A percentile compares a stretch with the other conserved stretches of the same genome.
phyloP scores from a whole-genome alignment of 2,888 invertebrate species.

The Euzophera pinguis region DNA sequence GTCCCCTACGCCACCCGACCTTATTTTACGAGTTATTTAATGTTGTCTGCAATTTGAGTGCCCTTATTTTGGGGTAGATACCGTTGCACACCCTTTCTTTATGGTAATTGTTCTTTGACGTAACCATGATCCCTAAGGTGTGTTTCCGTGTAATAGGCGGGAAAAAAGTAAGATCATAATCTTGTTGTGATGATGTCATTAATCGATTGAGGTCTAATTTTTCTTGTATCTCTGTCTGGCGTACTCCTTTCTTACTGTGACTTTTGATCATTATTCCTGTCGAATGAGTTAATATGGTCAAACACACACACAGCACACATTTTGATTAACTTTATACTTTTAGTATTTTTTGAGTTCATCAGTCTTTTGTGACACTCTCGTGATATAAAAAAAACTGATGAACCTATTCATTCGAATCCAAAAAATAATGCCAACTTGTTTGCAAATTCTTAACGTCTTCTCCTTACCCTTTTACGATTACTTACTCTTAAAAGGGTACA shows the following conservation, averaged over 20 bases:
- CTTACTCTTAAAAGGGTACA: background rate
- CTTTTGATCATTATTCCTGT: too few relatives aligned
- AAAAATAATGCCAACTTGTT: too few relatives aligned
- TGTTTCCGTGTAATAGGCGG: background rate
- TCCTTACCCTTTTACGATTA: background rate
- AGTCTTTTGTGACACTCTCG: too few relatives aligned
- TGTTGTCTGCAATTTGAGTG: constrained; percentile 8
- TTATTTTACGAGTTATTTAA: constrained; percentile 7
- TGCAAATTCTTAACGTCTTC: constrained; percentile 2
- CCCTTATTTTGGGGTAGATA: constrained; percentile 9
- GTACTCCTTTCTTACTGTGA: too few relatives aligned
- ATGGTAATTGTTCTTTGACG: constrained; percentile 9
- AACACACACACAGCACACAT: too few relatives aligned
- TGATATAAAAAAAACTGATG: too few relatives aligned
- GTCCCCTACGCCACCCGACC: constrained; percentile 6
- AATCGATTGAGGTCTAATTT: too few relatives aligned
- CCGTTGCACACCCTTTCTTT: constrained; percentile 2
- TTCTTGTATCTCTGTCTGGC: background rate
- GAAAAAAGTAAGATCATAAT: background rate
- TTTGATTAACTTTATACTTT: too few relatives aligned
- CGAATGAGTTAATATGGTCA: too few relatives aligned
- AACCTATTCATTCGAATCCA: too few relatives aligned
- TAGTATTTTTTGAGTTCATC: too few relatives aligned
- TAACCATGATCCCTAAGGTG: constrained; percentile 4
- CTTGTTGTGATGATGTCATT: background rate